Evolutionary conservation across 1,140 invertebrate genomes (phyloP), one percentile per base, ranked within the genome.

Genomic region (Fopius arisanus): DNA sequence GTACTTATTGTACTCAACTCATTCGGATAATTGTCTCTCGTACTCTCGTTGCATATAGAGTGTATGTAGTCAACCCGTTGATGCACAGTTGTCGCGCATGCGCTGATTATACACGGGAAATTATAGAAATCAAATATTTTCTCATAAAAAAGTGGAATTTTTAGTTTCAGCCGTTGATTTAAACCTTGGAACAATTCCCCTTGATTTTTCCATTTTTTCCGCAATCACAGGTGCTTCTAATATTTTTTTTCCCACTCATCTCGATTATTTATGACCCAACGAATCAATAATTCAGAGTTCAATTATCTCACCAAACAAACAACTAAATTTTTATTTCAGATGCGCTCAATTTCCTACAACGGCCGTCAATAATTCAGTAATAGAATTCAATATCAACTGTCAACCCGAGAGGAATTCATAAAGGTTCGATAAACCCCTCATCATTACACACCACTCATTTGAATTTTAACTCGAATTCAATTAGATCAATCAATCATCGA

Each of bases 281-380:
- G 10, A 59, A 59, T 59, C 54, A 28, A 59, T 59, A 59, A 59
- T 59, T 19, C 7, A 37, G 33, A 37, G 33, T 37, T 37, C 1
- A 37, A 37, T 37, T 7, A 37, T 37, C 33, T 10, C 33, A 12
- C 12, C 33, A 37, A 37, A 37, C 33, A 37, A 37, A n/a, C n/a
- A n/a, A 37, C 29, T 59, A 59, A 59, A 48, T 72, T 67, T 66
- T 29, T 23, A 43, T 72, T 72, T 29, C 62, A 72, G 70, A 67
- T 72, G 70, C 40, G 41, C 40, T 66, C 40, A 72, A 66, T 54
- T 41, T 63, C 26, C 54, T 67, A 67, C 63, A 72, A 54, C 33
- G 43, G 16, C 41, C 51, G 37, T 65, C 63, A 67, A 16, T 72
- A 51, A 72, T 21, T 66, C 37, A 67, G 14, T 72, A 54, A 66